A percentile compares a stretch with the other conserved stretches of the same genome.
Conservation (phyloP, 2,888 invertebrate genomes). For the Chaitophorus viminalis region DNA sequence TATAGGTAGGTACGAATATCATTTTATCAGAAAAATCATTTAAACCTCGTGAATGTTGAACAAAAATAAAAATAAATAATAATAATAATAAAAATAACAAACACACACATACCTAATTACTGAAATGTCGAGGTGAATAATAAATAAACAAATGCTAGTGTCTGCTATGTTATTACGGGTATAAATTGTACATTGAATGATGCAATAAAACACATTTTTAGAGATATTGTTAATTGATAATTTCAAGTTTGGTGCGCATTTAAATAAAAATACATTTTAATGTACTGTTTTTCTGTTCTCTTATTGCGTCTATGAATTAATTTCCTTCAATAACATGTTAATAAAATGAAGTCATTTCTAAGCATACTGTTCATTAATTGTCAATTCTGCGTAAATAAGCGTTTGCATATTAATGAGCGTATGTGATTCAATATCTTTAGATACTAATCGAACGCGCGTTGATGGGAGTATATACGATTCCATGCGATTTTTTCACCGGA, state of each 20-base stretch:
- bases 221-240: not conserved
- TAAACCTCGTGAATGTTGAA: not conserved
- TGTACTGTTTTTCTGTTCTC: too few species aligned
- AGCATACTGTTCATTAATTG: not conserved
- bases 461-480: not conserved
- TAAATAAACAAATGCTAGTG: not conserved
- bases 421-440: not conserved
- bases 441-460: not conserved
- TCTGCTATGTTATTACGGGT: not conserved
- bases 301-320: not conserved
- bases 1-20: not conserved
- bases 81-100: not conserved
- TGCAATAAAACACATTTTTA: not conserved
- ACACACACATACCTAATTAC: not conserved
- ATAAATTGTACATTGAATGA: not conserved
- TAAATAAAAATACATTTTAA: not conserved
- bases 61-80: not conserved
- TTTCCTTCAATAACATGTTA: not conserved
- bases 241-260: not conserved
- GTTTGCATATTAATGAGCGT: not conserved
- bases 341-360: not conserved
- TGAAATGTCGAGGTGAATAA: not conserved
- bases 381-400: not conserved
- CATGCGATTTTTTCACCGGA: not conserved
- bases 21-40: not conserved